phyloP scores from a whole-genome alignment of 2,113 vertebrate genomes.

The Megalops atlanticus region DNA sequence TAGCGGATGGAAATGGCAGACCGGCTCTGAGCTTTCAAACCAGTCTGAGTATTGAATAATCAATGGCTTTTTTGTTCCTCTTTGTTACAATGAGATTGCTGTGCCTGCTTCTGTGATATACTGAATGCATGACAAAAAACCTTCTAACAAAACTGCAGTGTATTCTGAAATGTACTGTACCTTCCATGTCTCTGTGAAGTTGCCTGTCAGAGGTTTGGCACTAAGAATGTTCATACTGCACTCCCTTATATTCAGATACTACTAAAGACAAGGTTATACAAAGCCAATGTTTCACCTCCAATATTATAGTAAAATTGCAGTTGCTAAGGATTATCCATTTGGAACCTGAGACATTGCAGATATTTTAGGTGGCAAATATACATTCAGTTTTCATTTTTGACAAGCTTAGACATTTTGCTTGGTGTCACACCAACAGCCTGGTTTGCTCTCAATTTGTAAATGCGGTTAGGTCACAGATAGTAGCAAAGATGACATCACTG shows the following conservation, averaged over 20 bases:
- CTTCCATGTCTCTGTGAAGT: not conserved
- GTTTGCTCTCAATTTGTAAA: not conserved
- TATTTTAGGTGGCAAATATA: not conserved
- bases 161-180: not conserved
- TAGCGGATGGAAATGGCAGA: constrained; percentile 73
- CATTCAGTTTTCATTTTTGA: not conserved
- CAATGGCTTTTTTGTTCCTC: constrained; percentile 71
- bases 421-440: not conserved
- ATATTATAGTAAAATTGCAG: not conserved
- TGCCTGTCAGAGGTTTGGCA: too few relatives aligned
- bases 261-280: not conserved
- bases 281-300: not conserved
- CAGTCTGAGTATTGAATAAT: constrained; percentile 72
- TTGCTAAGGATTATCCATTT: not conserved
- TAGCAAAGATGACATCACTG: not conserved
- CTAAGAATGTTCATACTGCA: not conserved
- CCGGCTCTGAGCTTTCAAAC: constrained; percentile 68
- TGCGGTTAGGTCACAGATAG: not conserved
- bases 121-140: constrained; percentile 54
- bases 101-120: constrained; percentile 66
- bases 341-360: not conserved
- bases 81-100: constrained; percentile 70
- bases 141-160: constrained; percentile 43
- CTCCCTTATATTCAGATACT: not conserved
- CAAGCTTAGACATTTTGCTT: not conserved